A percentile compares a stretch with the other conserved stretches of the same genome.
phyloP scores from a whole-genome alignment of 2,113 vertebrate species.

The Ranitomeya imitator region DNA sequence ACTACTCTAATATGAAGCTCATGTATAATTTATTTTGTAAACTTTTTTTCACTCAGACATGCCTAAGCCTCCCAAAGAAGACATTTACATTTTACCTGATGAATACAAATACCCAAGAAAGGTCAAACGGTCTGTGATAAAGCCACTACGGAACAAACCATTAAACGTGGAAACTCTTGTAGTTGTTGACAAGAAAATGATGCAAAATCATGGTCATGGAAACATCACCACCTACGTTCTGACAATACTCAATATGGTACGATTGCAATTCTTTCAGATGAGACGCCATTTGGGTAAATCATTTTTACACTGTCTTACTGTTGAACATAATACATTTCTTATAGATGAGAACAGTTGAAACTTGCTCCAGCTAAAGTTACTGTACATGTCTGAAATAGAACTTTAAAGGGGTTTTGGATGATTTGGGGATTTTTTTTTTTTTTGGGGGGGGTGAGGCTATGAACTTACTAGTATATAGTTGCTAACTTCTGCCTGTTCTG shows the following conservation, averaged over 20 bases:
- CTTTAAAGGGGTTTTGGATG: no score
- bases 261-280: background rate
- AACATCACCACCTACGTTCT: conserved; percentile 90
- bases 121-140: conserved; percentile 74
- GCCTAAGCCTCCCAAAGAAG: conserved; percentile 78
- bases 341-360: background rate
- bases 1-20: background rate
- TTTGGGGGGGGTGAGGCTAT: no score
- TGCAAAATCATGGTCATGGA: conserved; percentile 81
- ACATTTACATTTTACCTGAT: conserved; percentile 76
- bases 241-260: conserved; percentile 89
- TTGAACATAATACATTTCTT: background rate
- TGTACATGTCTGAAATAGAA: background rate
- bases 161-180: conserved; percentile 88
- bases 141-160: conserved; percentile 66
- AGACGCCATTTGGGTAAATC: background rate
- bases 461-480: no score
- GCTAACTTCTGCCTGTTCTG: no score
- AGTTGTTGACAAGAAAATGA: conserved; percentile 87
- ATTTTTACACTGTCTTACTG: background rate
- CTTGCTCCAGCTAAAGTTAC: background rate
- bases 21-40: background rate
- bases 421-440: no score
- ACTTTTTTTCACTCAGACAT: conserved; percentile 71
- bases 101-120: conserved; percentile 76